Evolutionary conservation across 2,113 vertebrate genomes (phyloP).

Genomic region (Noturus placidus): DNA sequence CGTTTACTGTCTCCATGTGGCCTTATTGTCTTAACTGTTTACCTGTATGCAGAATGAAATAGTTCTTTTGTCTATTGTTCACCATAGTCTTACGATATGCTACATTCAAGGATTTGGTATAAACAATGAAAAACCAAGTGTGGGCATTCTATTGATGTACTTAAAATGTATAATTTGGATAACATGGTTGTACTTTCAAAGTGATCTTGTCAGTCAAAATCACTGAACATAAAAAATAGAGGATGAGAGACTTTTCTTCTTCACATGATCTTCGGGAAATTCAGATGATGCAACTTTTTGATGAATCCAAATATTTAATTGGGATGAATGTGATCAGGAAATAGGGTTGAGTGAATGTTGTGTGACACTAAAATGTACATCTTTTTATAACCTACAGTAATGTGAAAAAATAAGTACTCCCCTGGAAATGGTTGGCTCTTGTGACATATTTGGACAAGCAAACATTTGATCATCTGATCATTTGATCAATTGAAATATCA

Average conservation of each 20-base stretch:
- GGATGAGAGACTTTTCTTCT: not conserved
- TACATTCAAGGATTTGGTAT: constrained; percentile 19
- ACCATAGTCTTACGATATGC: constrained; percentile 2
- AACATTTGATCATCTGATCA: too few relatives aligned
- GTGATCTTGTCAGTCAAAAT: not conserved
- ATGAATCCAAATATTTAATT: not conserved
- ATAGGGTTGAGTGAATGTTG: not conserved
- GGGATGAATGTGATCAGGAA: not conserved
- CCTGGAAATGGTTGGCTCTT: too few relatives aligned
- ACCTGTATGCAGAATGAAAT: constrained; percentile 21
- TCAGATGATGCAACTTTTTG: not conserved
- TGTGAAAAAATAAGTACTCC: too few relatives aligned
- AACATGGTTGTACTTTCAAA: not conserved
- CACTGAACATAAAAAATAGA: not conserved
- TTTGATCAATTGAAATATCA: too few relatives aligned
- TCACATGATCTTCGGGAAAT: not conserved
- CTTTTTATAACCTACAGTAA: not conserved
- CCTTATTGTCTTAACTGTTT: constrained; percentile 39
- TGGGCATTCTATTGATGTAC: not conserved
- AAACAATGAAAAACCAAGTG: constrained; percentile 23
- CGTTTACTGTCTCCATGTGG: constrained; percentile 25
- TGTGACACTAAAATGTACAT: not conserved
- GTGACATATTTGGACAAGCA: too few relatives aligned
- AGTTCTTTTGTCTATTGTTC: constrained; percentile 24
- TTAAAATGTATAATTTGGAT: not conserved